Evolutionary conservation across 1,140 invertebrate species (phyloP), one percentile per base, ranked within the genome.

Genomic region (Artemia franciscana): DNA sequence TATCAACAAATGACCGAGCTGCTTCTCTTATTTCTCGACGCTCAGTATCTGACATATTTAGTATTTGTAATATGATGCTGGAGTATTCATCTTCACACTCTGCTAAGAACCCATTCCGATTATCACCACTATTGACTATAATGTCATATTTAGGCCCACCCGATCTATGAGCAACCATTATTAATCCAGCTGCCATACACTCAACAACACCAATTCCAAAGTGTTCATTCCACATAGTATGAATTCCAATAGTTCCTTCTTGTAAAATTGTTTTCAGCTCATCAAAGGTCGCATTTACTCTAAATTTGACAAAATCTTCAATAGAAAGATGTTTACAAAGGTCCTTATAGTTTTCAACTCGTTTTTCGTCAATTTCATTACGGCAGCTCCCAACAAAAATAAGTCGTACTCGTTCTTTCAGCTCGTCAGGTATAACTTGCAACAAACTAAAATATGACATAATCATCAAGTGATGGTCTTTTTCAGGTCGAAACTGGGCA

Each of bases 201-300:
- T 99, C 96, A 0, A 98, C 95, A 21, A 99, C 79, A 64, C 88
- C 84, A 84, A 99, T 99, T 58, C 95, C 96, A 78, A 99, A 99
- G 76, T 99, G 96, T 75, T 99, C 96, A 75, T 98, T 94, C 82
- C 86, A 88, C 95, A 99, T 99, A 9, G 94, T 88, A 71, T 99
- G 96, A 30, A 99, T 73, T 0, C 89, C 92, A 64, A 97, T 83
- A 4, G 78, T 78, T 56, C 82, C 79, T 65, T 78, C 74, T 70
- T 82, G 74, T 68, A 93, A 80, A 65, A 86, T 77, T 58, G 82
- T 73, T 60, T 90, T 77, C 21, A 99, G 75, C 62, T 91, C 84
- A 0, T 81, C 71, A 71, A 90, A 95, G 0, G 84, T 72, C 24
- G 93, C 76, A 76, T 98, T 96, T 4, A 83, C 77, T 71, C 84